These are phyloP conservation scores for Sacculina carcini DNA, from an alignment of 2,888 invertebrate species.

Conservation along the genomic window DNA sequence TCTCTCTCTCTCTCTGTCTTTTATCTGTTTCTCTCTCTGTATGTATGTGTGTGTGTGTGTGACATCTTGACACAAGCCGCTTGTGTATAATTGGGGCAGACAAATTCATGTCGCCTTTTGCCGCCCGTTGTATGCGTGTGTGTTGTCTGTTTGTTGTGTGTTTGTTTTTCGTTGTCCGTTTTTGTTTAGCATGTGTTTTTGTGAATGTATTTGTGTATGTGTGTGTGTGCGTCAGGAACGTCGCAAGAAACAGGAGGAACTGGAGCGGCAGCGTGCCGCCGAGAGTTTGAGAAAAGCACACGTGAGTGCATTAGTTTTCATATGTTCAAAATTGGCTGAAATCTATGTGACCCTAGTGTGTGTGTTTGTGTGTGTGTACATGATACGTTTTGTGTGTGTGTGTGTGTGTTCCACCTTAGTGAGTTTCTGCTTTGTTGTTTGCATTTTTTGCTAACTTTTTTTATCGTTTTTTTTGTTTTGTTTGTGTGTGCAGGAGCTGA, in stretches of 20 bases:
- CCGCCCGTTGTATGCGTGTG: too few species aligned
- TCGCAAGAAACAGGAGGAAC: conserved; percentile 55
- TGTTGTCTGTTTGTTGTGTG: too few species aligned
- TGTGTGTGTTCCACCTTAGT: too few species aligned
- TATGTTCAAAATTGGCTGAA: conserved; percentile 4
- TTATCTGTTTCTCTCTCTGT: too few species aligned
- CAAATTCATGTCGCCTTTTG: too few species aligned
- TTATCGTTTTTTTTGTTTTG: conserved; percentile 2
- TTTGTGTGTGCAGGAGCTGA: conserved; percentile 37
- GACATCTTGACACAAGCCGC: too few species aligned
- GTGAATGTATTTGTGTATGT: conserved; percentile 7
- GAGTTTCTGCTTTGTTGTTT: not conserved
- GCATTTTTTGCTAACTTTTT: not conserved
- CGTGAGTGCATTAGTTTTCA: conserved; percentile 25
- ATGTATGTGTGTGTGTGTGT: too few species aligned
- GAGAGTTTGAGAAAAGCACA: conserved; percentile 62
- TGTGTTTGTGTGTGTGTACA: too few species aligned
- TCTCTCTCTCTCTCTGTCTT: too few species aligned
- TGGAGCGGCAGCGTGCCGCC: conserved; percentile 55
- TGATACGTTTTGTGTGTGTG: conserved; percentile 10
- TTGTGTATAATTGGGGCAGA: too few species aligned
- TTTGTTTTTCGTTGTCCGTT: too few species aligned
- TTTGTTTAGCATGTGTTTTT: not conserved
- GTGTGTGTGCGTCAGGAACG: conserved; percentile 23
- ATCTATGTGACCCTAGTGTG: conserved; percentile 20